Evolutionary conservation across 2,113 vertebrate genomes (phyloP).

Genomic region (Dipodomys ordii): DNA sequence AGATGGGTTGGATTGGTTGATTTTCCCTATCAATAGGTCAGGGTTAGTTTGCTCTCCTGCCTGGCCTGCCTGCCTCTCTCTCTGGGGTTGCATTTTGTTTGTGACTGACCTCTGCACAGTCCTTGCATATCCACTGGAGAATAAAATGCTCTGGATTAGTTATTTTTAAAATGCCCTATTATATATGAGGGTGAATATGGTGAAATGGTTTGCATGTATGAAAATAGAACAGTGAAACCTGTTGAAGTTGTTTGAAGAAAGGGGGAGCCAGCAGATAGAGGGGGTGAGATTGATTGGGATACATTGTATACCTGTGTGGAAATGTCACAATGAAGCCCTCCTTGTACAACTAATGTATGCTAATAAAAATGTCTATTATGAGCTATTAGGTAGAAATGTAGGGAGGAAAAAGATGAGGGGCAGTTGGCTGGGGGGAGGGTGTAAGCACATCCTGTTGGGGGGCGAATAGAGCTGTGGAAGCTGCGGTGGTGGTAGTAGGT

Average conservation of each 20-base stretch:
- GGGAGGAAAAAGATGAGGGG: neutral
- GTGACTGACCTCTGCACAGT: neutral
- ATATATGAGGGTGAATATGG: too few relatives aligned
- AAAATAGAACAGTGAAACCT: too few relatives aligned
- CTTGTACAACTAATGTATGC: too few relatives aligned
- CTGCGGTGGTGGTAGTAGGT: neutral
- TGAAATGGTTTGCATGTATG: too few relatives aligned
- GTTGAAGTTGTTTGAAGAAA: too few relatives aligned
- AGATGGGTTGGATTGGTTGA: constrained; percentile 55
- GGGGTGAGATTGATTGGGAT: too few relatives aligned
- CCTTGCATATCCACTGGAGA: neutral
- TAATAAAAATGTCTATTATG: neutral
- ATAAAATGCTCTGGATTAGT: neutral
- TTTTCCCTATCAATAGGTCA: neutral
- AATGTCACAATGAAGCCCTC: too few relatives aligned
- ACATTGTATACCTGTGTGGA: too few relatives aligned
- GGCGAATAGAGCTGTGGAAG: neutral
- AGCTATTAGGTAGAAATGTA: neutral
- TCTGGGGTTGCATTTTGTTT: constrained; percentile 33
- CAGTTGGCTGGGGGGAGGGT: neutral
- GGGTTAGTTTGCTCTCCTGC: neutral
- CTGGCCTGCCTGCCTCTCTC: neutral
- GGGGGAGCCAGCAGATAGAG: too few relatives aligned
- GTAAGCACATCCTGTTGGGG: neutral
- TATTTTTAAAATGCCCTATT: constrained; percentile 18